Base-by-base conservation (phyloP, 1,140 invertebrate species). In the Homalodisca vitripennis region DNA sequence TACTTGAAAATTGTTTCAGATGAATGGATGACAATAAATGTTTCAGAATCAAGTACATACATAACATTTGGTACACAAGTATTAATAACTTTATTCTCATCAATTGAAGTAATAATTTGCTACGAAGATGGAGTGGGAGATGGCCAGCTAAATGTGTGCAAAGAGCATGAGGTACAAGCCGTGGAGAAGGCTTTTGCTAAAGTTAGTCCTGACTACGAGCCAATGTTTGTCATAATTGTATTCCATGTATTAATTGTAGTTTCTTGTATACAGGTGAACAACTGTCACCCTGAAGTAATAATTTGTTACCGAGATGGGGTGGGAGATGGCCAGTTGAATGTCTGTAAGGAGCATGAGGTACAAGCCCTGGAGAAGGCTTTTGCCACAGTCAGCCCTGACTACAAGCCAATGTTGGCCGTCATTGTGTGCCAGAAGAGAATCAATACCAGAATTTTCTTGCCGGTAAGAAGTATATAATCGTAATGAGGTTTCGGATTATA, bases 41-140 rank as follows among this genome's bases (percentile, higher is more conserved):
- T n/a, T n/a, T n/a, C n/a, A n/a, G n/a, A n/a, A n/a, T n/a, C n/a
- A n/a, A n/a, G n/a, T n/a, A n/a, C n/a, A n/a, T n/a, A n/a, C n/a
- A n/a, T n/a, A n/a, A n/a, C n/a, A n/a, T n/a, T n/a, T n/a, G n/a
- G n/a, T n/a, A n/a, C n/a, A n/a, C n/a, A n/a, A n/a, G n/a, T n/a
- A n/a, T n/a, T n/a, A n/a, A n/a, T n/a, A n/a, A n/a, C n/a, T n/a
- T n/a, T n/a, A n/a, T n/a, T n/a, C n/a, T n/a, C n/a, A n/a, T n/a
- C n/a, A n/a, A n/a, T n/a, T n/a, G n/a, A n/a, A n/a, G n/a, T n/a
- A 74, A 91, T 98, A 32, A 84, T 98, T 6, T 86, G 98, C 22
- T 98, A 89, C 80, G 84, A 95, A 69, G 96, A 98, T 82, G 96
- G 96, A 34, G 92, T 98, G 2, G 89, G 93, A 20, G 94, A 98